Conservation (phyloP, 2,113 vertebrate species). For the Castor canadensis region DNA sequence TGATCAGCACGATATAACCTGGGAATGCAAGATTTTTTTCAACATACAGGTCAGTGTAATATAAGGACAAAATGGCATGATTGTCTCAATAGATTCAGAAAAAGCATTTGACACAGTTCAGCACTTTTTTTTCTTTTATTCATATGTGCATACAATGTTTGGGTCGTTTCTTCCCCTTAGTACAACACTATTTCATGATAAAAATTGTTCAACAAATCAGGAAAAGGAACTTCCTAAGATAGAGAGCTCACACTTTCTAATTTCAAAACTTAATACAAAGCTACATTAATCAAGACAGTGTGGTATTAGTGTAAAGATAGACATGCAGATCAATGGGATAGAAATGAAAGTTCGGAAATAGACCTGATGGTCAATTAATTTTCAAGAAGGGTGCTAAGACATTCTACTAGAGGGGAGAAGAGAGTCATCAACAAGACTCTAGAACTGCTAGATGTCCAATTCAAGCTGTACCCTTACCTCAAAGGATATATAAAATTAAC, state of each 20-base stretch:
- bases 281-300: neutral
- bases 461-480: neutral
- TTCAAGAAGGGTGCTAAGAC: neutral
- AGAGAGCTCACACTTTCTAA: neutral
- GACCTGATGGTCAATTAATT: neutral
- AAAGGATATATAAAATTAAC: neutral
- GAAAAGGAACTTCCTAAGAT: neutral
- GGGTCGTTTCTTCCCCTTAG: no score
- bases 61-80: neutral
- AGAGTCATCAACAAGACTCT: neutral
- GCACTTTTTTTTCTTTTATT: no score
- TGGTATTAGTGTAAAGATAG: neutral
- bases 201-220: conserved; percentile 1
- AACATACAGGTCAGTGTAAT: neutral
- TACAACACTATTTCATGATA: neutral
- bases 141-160: no score
- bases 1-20: neutral
- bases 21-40: neutral
- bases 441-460: neutral
- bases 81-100: neutral
- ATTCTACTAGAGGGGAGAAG: neutral
- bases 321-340: neutral
- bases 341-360: neutral
- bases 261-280: conserved; percentile 4
- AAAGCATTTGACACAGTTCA: neutral